Percentiles rank a stretch among this genome's conserved stretches.
Conservation (phyloP, 2,113 vertebrate genomes). For the Pachycephala philippinensis region DNA sequence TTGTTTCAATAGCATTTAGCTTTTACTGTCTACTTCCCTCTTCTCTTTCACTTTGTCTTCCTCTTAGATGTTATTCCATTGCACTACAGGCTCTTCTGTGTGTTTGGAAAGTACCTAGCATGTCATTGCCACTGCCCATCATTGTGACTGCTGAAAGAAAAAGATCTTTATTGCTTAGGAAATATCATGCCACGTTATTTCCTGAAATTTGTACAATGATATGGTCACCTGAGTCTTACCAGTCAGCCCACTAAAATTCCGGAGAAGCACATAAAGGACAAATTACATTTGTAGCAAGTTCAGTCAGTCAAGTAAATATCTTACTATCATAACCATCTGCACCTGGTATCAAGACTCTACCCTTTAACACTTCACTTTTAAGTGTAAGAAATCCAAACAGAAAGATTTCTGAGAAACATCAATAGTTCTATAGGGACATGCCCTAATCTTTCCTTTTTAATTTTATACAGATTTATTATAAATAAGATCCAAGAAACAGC, state of each 20-base stretch:
- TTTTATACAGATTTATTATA: not conserved
- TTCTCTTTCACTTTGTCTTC: not conserved
- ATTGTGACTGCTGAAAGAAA: not conserved
- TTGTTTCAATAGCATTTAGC: not conserved
- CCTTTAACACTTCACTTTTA: not conserved
- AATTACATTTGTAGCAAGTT: not conserved
- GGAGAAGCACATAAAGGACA: not conserved
- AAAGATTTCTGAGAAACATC: not conserved
- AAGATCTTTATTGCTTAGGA: not conserved
- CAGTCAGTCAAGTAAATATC: not conserved
- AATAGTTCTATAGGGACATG: not conserved
- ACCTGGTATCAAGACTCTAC: not conserved
- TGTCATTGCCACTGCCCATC: fast-evolving
- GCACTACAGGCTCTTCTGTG: not conserved
- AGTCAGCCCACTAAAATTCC: not conserved
- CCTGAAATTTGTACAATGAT: not conserved
- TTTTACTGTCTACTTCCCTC: not conserved
- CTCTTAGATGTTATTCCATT: not conserved
- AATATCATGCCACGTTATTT: not conserved
- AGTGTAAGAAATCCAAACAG: not conserved
- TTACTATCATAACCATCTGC: not conserved
- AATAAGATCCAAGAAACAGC: not conserved
- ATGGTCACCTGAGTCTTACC: not conserved
- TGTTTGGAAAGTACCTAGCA: not conserved
- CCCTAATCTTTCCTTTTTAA: not conserved